Evolutionary conservation across 1,140 invertebrate species (phyloP).

Genomic region (Arctopsyche grandis): DNA sequence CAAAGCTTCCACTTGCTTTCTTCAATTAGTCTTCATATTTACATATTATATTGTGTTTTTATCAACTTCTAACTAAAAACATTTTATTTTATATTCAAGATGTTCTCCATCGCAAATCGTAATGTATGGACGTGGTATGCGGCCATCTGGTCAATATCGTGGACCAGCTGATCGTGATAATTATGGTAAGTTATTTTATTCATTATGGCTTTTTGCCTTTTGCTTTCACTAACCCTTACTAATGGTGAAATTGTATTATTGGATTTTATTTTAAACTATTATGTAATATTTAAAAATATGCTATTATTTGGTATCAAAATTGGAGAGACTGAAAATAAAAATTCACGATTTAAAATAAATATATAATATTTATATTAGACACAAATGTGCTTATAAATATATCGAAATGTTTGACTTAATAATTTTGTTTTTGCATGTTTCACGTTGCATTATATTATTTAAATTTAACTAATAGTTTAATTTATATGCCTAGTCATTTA

Average conservation of each 20-base stretch:
- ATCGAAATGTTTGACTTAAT: too few relatives aligned
- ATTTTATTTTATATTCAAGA: constrained; percentile 57
- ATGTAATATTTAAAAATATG: constrained; percentile 15
- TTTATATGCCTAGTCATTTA: too few relatives aligned
- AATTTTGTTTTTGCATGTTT: too few relatives aligned
- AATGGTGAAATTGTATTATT: constrained; percentile 24
- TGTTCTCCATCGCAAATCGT: constrained; percentile 72
- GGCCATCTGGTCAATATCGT: constrained; percentile 75
- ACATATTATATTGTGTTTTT: too few relatives aligned
- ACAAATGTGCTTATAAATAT: too few relatives aligned
- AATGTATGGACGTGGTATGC: constrained; percentile 73
- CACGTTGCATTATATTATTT: too few relatives aligned
- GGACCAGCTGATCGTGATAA: constrained; percentile 84
- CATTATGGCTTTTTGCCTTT: not conserved
- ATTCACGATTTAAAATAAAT: too few relatives aligned
- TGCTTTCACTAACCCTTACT: constrained; percentile 30
- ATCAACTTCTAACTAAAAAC: too few relatives aligned
- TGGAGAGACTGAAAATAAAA: not conserved
- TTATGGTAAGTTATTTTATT: constrained; percentile 78
- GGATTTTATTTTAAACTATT: constrained; percentile 7
- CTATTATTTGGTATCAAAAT: constrained; percentile 26
- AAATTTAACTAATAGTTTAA: too few relatives aligned
- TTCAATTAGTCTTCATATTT: too few relatives aligned
- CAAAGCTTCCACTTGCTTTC: too few relatives aligned
- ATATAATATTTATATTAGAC: too few relatives aligned